Evolutionary conservation across 2,888 invertebrate genomes (phyloP), one percentile per base, ranked within the genome.

Genomic region (Eilema caniola): DNA sequence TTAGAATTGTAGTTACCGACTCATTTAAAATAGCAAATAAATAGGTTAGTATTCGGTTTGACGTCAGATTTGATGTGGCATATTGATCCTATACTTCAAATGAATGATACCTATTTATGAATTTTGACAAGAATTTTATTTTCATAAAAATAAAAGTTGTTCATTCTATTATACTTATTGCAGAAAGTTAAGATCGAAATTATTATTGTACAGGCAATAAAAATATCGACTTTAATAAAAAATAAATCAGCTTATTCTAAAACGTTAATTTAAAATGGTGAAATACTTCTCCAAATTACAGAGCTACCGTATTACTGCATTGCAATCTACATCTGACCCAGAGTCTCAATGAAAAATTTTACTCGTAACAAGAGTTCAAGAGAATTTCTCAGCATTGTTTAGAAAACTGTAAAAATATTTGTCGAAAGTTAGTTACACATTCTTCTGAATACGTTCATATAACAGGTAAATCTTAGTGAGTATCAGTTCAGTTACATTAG

Each of bases 391-490:
- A 31, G 23, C 20, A n/a, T 64, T 53, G 47, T 28, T 53, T 47
- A 62, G n/a, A 53, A 60, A 59, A 82, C 81, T 83, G 82, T 69
- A 85, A 83, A 83, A 83, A 82, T 84, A 84, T 79, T 85, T 74
- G 80, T 79, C 76, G 67, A 73, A 56, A 68, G 64, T 71, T 65
- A 63, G 64, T 59, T 73, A 73, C 70, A 73, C 76, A 77, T 67
- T 76, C 62, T 77, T 87, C 86, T 85, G 85, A 88, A 85, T 86
- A 86, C 70, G 82, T 79, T 77, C 74, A 82, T 82, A 88, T 73
- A 81, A 81, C 23, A 64, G 87, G 73, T 86, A 87, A 87, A 87
- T 84, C 85, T 82, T 81, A 88, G 86, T 79, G 77, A 69, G 47
- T 23, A 37, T 64, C n/a, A 67, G 25, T 64, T 20, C 2, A 62